Percentiles rank a stretch among this genome's conserved stretches.
Conservation (phyloP, 2,113 vertebrate genomes). For the Xenopus tropicalis region DNA sequence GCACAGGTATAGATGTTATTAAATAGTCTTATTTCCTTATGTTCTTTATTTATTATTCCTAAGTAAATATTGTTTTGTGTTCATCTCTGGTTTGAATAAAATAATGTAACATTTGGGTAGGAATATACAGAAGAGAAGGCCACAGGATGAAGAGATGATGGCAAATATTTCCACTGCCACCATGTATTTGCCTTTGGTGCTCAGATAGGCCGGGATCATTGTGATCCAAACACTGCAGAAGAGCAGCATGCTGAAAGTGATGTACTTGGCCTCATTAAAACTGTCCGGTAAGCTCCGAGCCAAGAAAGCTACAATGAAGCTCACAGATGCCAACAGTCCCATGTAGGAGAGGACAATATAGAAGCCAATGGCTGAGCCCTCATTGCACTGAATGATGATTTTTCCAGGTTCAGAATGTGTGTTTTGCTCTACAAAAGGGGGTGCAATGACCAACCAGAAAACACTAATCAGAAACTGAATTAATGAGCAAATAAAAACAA, state of each 20-base stretch:
- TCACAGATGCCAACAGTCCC: slow-evolving; percentile 23
- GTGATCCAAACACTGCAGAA: slow-evolving; percentile 42
- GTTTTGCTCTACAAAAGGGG: slow-evolving; percentile 26
- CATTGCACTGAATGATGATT: slow-evolving; percentile 39
- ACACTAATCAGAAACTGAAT: slow-evolving; percentile 25
- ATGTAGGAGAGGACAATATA: slow-evolving; percentile 28
- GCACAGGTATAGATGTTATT: too few species aligned
- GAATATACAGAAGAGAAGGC: slow-evolving; percentile 39
- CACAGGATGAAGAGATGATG: slow-evolving; percentile 35
- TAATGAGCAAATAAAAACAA: background rate
- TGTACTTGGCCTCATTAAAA: slow-evolving; percentile 40
- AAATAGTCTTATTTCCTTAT: too few species aligned
- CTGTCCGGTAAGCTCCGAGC: slow-evolving; percentile 41
- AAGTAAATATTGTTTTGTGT: background rate
- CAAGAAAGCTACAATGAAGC: slow-evolving; percentile 41
- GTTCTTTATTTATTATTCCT: background rate
- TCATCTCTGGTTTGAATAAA: slow-evolving; percentile 30
- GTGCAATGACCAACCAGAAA: slow-evolving; percentile 19
- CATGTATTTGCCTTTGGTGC: slow-evolving; percentile 38
- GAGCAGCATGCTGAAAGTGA: slow-evolving; percentile 42
- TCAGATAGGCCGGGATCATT: slow-evolving; percentile 39
- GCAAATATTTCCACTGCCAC: slow-evolving; percentile 38
- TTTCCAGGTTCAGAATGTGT: background rate
- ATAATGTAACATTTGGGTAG: slow-evolving; percentile 40
- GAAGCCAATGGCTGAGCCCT: slow-evolving; percentile 24